Conservation (phyloP, 2,888 invertebrate genomes). For the Didymodactylos carnosus region DNA sequence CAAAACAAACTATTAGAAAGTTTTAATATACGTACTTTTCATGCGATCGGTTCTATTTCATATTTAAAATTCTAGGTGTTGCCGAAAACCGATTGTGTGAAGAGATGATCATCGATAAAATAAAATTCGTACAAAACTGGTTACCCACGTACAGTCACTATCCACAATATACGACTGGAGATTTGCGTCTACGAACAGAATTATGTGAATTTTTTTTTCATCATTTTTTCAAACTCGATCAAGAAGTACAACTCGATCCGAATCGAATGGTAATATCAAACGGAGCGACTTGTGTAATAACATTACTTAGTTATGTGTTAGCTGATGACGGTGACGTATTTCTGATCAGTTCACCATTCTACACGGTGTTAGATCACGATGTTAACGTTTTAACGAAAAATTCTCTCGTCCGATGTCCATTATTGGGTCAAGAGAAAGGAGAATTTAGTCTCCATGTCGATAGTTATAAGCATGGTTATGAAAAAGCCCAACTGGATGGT, state of each 20-base stretch:
- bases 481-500: background rate
- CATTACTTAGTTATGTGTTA: background rate
- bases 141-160: background rate
- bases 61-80: too few species aligned
- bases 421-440: background rate
- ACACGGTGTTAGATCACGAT: background rate
- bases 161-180: background rate
- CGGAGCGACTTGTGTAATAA: background rate
- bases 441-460: background rate
- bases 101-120: background rate
- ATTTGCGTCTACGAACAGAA: background rate
- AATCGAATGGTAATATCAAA: background rate
- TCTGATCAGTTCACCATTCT: background rate
- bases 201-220: background rate
- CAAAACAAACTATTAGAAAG: too few species aligned
- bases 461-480: background rate
- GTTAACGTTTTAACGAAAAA: background rate
- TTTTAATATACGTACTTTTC: too few species aligned
- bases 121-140: background rate
- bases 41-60: too few species aligned
- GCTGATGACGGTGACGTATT: background rate
- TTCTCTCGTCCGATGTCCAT: background rate
- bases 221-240: background rate
- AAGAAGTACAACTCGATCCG: background rate
- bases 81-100: background rate